Base-by-base conservation (phyloP, 2,113 vertebrate genomes). In the Passer domesticus region DNA sequence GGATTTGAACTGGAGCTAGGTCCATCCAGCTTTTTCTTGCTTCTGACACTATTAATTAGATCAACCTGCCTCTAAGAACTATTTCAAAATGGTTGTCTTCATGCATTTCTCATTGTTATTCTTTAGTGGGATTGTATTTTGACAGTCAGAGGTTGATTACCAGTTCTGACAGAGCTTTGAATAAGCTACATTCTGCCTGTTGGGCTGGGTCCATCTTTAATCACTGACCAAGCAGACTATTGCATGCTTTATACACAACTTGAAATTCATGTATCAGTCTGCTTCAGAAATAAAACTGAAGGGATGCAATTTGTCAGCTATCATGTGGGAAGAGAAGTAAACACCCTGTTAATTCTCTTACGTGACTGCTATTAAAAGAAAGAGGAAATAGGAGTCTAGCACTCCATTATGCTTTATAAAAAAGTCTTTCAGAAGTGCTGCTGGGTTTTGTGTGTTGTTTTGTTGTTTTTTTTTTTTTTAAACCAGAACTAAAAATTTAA, bases 21-120 rank as follows among this genome's bases (percentile, higher is more conserved):
- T 95, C 95, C 85, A 85, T 72, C 89, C 63, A 95, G 91, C 85
- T 85, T 96, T 97, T 95, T 93, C 67, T 93, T 97, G 92, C 85
- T 83, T 96, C 96, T 97, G 96, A 97, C 96, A 86, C 87, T 93
- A 56, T 84, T 97, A 97, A 97, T 97, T 97, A 97, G 92, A 97
- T 96, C 96, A 96, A 76, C 94, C 59, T 97, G 79, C 66, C 85
- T 93, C 87, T 88, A 75, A 91, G 84, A 87, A 70, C 82, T 89
- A 77, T 92, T 87, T 94, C 77, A 81, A 94, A 91, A 83, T 87
- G 44, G 87, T 77, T 90, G 96, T 94, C 95, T 86, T 94, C 69
- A 39, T 87, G 86, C 69, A 58, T 85, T 96, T 95, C 92, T 89
- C 58, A 39, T 79, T 64, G 86, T 92, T 94, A 91, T 87, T 95